These are phyloP conservation scores for Pipistrellus pygmaeus DNA, from an alignment of 2,797 vertebrate genomes.

Conservation along the genomic window DNA sequence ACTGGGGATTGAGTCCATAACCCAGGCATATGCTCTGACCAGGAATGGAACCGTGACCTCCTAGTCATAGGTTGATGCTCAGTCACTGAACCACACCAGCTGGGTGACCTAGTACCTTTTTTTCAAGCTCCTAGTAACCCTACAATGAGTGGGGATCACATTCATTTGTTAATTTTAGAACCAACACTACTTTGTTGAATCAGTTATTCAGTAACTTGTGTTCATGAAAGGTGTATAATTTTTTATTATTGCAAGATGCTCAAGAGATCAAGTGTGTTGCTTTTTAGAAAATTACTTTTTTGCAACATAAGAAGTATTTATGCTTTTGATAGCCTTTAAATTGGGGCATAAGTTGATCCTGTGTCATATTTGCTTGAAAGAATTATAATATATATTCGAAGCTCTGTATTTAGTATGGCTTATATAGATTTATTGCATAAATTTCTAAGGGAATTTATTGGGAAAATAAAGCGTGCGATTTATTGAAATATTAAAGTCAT, in stretches of 20 bases:
- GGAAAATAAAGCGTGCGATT: constrained; percentile 32
- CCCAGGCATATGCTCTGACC: too few species aligned
- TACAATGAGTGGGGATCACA: background rate
- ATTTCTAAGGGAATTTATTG: constrained; percentile 57
- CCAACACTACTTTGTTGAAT: constrained; percentile 10
- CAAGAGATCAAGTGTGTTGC: background rate
- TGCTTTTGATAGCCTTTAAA: constrained; percentile 44
- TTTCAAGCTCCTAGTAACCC: background rate
- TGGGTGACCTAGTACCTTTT: background rate
- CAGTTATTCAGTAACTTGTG: background rate
- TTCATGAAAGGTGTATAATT: background rate
- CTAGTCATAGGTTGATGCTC: too few species aligned
- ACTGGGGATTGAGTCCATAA: too few species aligned
- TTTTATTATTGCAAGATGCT: constrained; percentile 43
- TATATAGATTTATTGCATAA: constrained; percentile 31
- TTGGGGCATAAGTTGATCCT: background rate
- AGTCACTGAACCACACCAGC: too few species aligned
- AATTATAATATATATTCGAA: constrained; percentile 61
- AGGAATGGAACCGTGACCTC: too few species aligned
- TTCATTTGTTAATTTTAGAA: constrained; percentile 40
- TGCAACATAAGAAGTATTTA: constrained; percentile 20
- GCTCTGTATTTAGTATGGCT: constrained; percentile 21
- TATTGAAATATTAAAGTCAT: constrained; percentile 54
- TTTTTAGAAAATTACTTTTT: constrained; percentile 40
- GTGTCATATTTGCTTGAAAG: constrained; percentile 50